Base-by-base conservation (phyloP, 2,888 invertebrate genomes). In the Sesia apiformis region DNA sequence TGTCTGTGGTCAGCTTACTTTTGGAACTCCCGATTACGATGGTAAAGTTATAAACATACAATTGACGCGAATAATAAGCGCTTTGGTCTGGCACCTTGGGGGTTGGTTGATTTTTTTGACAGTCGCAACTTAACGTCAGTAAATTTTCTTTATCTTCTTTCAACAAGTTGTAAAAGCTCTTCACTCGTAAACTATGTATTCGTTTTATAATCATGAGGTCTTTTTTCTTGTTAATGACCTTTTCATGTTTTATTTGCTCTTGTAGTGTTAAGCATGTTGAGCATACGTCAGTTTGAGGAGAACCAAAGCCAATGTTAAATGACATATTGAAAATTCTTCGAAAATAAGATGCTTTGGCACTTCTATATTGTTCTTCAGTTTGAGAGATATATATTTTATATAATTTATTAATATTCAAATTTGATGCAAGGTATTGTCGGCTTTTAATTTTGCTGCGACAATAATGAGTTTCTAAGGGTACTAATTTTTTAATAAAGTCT, bases 271-370 rank as follows among this genome's bases (percentile, higher is more conserved):
- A 40, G 55, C 64, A 66, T 52, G 57, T 61, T 40, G 64, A 64
- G 53, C 65, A 64, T 41, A 63, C 60, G 54, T 67, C 63, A 38
- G 61, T 62, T 39, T 58, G 54, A 8, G 64, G 63, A 53, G 56
- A 58, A 23, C 64, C 65, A 53, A 67, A 66, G 52, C 62, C 64
- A 56, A 65, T 58, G 57, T 63, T 63, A 56, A 59, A 63, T 38
- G 53, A 51, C 39, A 56, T 64, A 52, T 63, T 64, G 57, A 64
- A 65, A 54, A 61, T 59, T 57, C 46, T 57, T 57, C 64, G 43
- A 55, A 65, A 64, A 57, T 60, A 63, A 53, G 3, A 3, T 6
- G 1, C 1, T 38, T 2, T 38, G 3, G 4, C 51, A 49, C 8
- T 49, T 49, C 3, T 3, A 2, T 3, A 49, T 3, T 51, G 1